A percentile compares a stretch with the other conserved stretches of the same genome.
phyloP scores from a whole-genome alignment of 2,797 vertebrate species.

The Geotrypetes seraphini region DNA sequence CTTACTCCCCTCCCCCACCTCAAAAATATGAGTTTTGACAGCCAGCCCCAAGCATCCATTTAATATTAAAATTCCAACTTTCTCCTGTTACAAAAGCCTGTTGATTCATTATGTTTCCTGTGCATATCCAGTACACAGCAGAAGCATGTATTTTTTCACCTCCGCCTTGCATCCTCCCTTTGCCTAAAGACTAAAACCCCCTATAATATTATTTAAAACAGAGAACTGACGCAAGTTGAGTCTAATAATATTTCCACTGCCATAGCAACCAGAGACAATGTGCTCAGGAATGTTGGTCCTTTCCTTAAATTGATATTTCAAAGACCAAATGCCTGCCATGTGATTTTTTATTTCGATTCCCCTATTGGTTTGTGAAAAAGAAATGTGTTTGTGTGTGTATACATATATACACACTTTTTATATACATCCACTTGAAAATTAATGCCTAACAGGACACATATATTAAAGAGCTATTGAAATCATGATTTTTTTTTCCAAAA shows the following conservation, averaged over 20 bases:
- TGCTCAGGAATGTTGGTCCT: conserved; percentile 42
- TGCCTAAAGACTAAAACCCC: conserved; percentile 31
- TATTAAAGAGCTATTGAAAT: too few relatives aligned
- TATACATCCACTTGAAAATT: too few relatives aligned
- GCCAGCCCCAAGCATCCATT: background rate
- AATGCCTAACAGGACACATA: too few relatives aligned
- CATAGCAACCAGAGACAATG: conserved; percentile 46
- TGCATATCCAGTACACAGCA: background rate
- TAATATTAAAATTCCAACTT: background rate
- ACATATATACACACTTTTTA: background rate
- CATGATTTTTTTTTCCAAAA: too few relatives aligned
- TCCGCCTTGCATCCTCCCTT: background rate
- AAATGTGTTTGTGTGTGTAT: background rate
- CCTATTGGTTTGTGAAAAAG: too few relatives aligned
- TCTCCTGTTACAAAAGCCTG: background rate
- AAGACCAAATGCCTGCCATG: background rate
- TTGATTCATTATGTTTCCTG: background rate
- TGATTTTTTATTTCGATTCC: background rate
- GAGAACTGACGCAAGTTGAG: conserved; percentile 39
- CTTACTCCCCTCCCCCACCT: too few relatives aligned
- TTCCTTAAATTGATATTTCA: conserved; percentile 2
- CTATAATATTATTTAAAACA: conserved; percentile 30
- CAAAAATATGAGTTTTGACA: too few relatives aligned
- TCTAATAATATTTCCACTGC: conserved; percentile 41
- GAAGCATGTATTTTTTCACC: background rate